These are phyloP conservation scores for Ctenomys sociabilis DNA, from an alignment of 2,113 vertebrate species.

Conservation along the genomic window DNA sequence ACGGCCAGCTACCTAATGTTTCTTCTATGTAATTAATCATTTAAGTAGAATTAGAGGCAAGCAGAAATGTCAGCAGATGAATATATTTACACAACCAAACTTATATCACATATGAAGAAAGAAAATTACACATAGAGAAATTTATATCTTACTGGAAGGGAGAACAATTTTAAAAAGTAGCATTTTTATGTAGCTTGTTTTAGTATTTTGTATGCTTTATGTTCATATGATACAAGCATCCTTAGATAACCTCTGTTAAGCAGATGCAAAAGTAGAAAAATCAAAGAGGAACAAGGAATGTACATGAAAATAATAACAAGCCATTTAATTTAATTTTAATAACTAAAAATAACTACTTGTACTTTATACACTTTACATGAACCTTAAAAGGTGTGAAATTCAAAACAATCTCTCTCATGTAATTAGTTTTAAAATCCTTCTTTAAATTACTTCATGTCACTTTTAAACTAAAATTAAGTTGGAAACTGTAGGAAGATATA, in stretches of 20 bases:
- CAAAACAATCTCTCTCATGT: conserved; percentile 49
- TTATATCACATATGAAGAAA: neutral
- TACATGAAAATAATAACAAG: neutral
- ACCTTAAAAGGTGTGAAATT: conserved; percentile 40
- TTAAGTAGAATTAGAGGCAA: neutral
- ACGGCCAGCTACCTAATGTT: neutral
- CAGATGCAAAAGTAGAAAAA: neutral
- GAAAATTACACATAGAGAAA: neutral
- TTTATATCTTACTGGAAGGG: neutral
- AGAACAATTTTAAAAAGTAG: neutral
- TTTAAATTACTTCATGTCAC: conserved; percentile 73
- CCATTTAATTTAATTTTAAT: neutral
- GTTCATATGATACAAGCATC: neutral
- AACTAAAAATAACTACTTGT: conserved; percentile 50
- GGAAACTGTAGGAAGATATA: conserved; percentile 64
- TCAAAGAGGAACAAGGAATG: neutral
- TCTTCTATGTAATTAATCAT: neutral
- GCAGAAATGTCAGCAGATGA: neutral
- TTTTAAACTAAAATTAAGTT: conserved; percentile 77
- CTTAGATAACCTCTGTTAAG: conserved; percentile 33
- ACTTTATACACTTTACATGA: conserved; percentile 51
- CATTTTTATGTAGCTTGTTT: neutral
- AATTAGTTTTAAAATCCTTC: conserved; percentile 56
- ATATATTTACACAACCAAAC: neutral
- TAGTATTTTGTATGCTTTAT: neutral